These are phyloP conservation scores for Lophura nycthemera DNA, from an alignment of 2,113 vertebrate species.

Conservation along the genomic window DNA sequence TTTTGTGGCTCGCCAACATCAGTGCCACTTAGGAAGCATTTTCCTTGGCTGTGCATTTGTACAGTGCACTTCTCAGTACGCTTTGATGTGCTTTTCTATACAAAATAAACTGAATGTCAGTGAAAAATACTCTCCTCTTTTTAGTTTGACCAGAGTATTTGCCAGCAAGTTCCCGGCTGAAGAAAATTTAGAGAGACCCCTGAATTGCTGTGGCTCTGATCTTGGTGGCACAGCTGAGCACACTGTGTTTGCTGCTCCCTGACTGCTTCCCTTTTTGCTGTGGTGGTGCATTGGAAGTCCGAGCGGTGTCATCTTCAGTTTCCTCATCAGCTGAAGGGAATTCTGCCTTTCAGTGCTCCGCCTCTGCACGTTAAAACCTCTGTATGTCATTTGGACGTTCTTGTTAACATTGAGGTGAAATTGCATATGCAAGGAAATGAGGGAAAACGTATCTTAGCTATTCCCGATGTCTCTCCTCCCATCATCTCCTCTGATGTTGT, in stretches of 20 bases:
- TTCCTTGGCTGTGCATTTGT: slow-evolving; percentile 23
- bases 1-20: neutral
- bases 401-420: slow-evolving; percentile 47
- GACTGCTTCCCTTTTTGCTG: neutral
- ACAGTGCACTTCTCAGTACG: slow-evolving; percentile 19
- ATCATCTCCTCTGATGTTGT: slow-evolving; percentile 57
- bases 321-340: neutral
- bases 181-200: neutral
- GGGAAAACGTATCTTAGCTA: neutral
- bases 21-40: neutral
- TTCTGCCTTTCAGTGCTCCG: neutral
- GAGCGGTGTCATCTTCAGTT: neutral
- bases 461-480: slow-evolving; percentile 66
- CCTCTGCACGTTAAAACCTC: slow-evolving; percentile 5
- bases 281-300: neutral
- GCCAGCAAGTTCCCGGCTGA: neutral
- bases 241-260: neutral
- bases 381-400: slow-evolving; percentile 9
- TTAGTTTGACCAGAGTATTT: neutral
- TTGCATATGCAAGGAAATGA: slow-evolving; percentile 19
- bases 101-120: neutral
- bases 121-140: neutral
- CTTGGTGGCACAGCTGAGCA: neutral
- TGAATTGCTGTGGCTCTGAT: slow-evolving; percentile 18
- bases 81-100: neutral